A percentile compares a stretch with the other conserved stretches of the same genome.
phyloP scores from a whole-genome alignment of 2,888 invertebrate species.

The Smittia aterrima region DNA sequence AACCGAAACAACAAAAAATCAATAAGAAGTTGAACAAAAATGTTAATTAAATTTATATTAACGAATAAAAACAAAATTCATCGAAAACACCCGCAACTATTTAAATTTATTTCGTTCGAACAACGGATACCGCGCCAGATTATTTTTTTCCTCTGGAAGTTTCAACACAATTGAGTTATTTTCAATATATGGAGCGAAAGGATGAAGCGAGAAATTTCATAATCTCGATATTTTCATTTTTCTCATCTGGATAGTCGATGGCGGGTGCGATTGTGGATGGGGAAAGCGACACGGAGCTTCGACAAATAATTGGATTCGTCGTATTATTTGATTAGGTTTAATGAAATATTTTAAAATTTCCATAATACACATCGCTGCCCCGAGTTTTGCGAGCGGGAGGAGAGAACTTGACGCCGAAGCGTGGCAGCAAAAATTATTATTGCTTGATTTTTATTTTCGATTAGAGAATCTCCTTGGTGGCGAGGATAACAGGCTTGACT shows the following conservation, averaged over 20 bases:
- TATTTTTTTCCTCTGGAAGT: not conserved
- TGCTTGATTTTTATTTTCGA: slow-evolving; percentile 13
- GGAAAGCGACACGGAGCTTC: not conserved
- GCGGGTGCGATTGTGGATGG: not conserved
- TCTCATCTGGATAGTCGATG: not conserved
- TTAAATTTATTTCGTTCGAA: not conserved
- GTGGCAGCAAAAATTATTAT: slow-evolving; percentile 5
- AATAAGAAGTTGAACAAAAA: not conserved
- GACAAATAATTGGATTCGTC: slow-evolving; percentile 21
- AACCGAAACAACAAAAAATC: not conserved
- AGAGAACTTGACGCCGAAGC: not conserved
- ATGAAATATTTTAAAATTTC: slow-evolving; percentile 20
- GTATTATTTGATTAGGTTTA: slow-evolving; percentile 24
- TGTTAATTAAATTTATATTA: slow-evolving; percentile 15
- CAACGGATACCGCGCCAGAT: not conserved
- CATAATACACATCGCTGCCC: slow-evolving; percentile 13
- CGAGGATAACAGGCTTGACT: not conserved
- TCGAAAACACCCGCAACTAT: not conserved
- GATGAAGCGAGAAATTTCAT: not conserved
- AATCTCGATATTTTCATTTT: not conserved
- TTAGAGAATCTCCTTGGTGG: slow-evolving; percentile 7
- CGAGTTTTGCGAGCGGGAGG: not conserved
- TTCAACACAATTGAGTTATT: slow-evolving; percentile 19
- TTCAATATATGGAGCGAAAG: not conserved
- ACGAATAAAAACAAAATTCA: not conserved